phyloP scores from a whole-genome alignment of 2,888 invertebrate species.

The Meghimatium bilineatum region DNA sequence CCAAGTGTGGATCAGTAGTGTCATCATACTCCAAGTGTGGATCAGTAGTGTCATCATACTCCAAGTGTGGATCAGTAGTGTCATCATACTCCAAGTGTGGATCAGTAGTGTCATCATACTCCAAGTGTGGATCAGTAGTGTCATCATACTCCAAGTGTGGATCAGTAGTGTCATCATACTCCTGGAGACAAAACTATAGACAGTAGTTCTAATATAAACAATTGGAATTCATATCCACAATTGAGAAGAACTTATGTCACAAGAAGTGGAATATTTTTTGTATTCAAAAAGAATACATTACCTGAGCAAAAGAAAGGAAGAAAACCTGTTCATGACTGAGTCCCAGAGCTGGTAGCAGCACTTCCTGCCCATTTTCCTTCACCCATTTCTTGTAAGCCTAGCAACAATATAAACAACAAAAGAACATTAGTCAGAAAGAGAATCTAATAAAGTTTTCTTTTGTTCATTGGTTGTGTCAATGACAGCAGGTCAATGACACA shows the following conservation, averaged over 20 bases:
- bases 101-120: too few relatives aligned
- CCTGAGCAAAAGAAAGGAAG: conserved; percentile 78
- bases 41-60: too few relatives aligned
- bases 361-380: conserved; percentile 64
- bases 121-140: too few relatives aligned
- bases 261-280: not conserved
- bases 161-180: too few relatives aligned
- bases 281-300: conserved; percentile 39
- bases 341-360: conserved; percentile 75
- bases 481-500: not conserved
- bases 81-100: too few relatives aligned
- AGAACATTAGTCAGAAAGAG: too few relatives aligned
- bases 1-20: too few relatives aligned
- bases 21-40: too few relatives aligned
- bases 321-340: conserved; percentile 77
- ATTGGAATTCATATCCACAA: not conserved
- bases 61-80: too few relatives aligned
- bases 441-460: not conserved
- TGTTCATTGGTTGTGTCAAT: not conserved
- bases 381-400: conserved; percentile 74
- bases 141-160: too few relatives aligned
- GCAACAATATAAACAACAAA: not conserved
- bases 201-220: too few relatives aligned
- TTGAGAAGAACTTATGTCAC: not conserved
- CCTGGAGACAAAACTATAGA: too few relatives aligned